phyloP scores from a whole-genome alignment of 2,113 vertebrate genomes.

The Terrapene triunguis region DNA sequence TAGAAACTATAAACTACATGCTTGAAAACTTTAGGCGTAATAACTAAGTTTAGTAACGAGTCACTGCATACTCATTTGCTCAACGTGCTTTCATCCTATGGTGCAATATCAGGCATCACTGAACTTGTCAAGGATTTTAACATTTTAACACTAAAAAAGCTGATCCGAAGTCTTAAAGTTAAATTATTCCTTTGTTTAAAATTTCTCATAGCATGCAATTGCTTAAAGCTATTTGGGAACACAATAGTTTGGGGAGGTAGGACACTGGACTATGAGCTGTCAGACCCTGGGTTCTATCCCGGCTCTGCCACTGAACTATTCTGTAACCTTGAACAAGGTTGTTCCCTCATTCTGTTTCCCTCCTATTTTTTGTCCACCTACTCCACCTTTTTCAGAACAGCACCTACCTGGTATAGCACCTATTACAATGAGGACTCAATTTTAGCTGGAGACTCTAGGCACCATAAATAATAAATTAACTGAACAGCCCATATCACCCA shows the following conservation, averaged over 20 bases:
- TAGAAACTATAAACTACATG: background rate
- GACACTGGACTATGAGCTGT: background rate
- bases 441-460: background rate
- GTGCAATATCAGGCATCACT: background rate
- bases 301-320: background rate
- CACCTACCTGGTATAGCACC: background rate
- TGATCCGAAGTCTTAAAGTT: background rate
- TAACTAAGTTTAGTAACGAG: background rate
- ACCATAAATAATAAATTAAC: background rate
- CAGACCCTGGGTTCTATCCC: too few species aligned
- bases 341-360: background rate
- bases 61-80: background rate
- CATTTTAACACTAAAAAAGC: background rate
- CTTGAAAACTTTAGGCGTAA: background rate
- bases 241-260: background rate
- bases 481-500: background rate
- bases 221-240: background rate
- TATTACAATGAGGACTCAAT: background rate
- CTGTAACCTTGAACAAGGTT: background rate
- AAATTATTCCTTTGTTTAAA: background rate
- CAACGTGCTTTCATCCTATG: background rate
- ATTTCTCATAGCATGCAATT: background rate
- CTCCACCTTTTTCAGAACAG: background rate
- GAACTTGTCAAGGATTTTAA: background rate
- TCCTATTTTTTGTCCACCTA: background rate